These are phyloP conservation scores for Ia io DNA, from an alignment of 2,113 vertebrate species.

Conservation along the genomic window DNA sequence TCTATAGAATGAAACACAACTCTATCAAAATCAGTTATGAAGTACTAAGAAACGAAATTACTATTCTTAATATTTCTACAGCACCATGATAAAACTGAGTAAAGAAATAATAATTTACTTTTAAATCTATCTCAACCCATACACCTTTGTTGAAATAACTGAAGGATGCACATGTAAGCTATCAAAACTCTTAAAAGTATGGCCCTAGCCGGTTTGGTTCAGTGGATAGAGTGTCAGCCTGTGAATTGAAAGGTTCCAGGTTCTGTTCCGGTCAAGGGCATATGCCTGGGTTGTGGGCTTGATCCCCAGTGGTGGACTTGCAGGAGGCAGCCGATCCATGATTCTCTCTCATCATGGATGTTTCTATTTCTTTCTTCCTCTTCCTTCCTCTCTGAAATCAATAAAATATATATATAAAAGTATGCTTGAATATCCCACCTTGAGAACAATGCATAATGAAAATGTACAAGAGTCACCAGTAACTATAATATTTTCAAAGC, in stretches of 20 bases:
- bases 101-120: background rate
- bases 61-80: background rate
- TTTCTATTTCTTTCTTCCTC: too few relatives aligned
- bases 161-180: background rate
- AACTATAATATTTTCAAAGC: background rate
- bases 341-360: too few relatives aligned
- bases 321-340: too few relatives aligned
- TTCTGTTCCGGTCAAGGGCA: too few relatives aligned
- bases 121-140: background rate
- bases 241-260: too few relatives aligned
- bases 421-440: background rate
- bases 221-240: too few relatives aligned
- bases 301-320: too few relatives aligned
- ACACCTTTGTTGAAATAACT: background rate
- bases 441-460: background rate
- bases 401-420: background rate
- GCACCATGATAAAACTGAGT: background rate
- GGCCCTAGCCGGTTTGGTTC: too few relatives aligned
- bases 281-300: too few relatives aligned
- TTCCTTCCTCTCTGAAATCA: too few relatives aligned
- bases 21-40: background rate
- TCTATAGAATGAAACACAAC: background rate
- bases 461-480: background rate
- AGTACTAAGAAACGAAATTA: background rate
- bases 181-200: background rate